Conservation (phyloP, 2,888 invertebrate genomes). For the Thereva nobilitata region DNA sequence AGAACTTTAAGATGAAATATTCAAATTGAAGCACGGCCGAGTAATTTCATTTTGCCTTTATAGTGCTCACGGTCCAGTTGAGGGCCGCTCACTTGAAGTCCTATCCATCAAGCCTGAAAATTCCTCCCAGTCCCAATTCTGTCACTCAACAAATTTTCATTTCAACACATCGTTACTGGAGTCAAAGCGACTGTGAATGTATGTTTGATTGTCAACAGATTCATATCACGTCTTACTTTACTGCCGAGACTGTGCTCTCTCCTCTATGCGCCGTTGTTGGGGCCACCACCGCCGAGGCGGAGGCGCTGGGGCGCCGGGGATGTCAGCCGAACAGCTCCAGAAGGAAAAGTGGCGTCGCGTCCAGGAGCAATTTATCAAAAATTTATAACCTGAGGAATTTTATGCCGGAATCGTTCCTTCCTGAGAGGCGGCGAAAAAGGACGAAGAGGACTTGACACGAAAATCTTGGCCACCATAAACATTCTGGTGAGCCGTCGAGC, state of each 20-base stretch:
- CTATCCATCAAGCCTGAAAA: slow-evolving; percentile 14
- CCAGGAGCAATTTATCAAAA: slow-evolving; percentile 28
- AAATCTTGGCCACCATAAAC: slow-evolving; percentile 4
- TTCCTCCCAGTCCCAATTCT: neutral
- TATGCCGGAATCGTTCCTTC: slow-evolving; percentile 3
- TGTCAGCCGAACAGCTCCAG: slow-evolving; percentile 3
- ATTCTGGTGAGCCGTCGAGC: neutral
- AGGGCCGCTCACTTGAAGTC: neutral
- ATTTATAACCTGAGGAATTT: slow-evolving; percentile 25
- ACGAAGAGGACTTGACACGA: slow-evolving; percentile 10
- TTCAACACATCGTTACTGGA: slow-evolving; percentile 18
- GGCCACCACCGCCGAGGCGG: too few species aligned
- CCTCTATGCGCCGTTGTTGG: too few species aligned
- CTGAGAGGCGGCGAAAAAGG: neutral
- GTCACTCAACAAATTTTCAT: slow-evolving; percentile 25
- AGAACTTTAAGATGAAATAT: too few species aligned
- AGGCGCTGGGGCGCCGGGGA: neutral
- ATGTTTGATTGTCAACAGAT: slow-evolving; percentile 25
- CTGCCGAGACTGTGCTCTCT: neutral
- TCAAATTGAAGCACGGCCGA: too few species aligned
- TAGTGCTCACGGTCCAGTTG: neutral
- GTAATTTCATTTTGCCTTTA: neutral
- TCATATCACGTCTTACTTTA: slow-evolving; percentile 26
- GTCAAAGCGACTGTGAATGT: neutral
- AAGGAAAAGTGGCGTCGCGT: slow-evolving; percentile 14